These are phyloP conservation scores for Melanostigma gelatinosum DNA, from an alignment of 2,113 vertebrate species.

Conservation along the genomic window DNA sequence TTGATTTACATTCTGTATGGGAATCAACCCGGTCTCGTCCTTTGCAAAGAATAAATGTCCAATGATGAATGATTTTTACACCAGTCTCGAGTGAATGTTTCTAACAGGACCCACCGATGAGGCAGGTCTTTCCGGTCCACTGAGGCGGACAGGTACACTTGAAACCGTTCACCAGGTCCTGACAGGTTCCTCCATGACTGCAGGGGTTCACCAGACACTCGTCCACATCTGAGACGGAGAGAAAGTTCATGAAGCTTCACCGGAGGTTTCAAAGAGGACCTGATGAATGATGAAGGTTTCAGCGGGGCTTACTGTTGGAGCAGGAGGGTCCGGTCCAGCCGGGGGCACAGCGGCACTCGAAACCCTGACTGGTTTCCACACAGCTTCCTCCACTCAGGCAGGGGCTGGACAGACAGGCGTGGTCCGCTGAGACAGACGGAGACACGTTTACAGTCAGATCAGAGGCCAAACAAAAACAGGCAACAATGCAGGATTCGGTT, in stretches of 20 bases:
- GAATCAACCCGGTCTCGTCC: no score
- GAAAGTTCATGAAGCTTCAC: background rate
- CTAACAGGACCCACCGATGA: slow-evolving; percentile 76
- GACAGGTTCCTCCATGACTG: slow-evolving; percentile 90
- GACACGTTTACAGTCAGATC: background rate
- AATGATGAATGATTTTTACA: no score
- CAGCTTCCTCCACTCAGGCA: slow-evolving; percentile 90
- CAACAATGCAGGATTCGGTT: no score
- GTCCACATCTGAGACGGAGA: slow-evolving; percentile 84
- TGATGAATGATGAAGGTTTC: no score
- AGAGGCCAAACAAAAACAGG: background rate
- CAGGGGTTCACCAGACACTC: slow-evolving; percentile 92
- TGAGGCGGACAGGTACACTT: slow-evolving; percentile 90
- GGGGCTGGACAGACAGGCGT: slow-evolving; percentile 90
- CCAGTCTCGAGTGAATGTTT: no score
- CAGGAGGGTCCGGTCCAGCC: slow-evolving; percentile 92
- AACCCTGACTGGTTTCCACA: slow-evolving; percentile 87
- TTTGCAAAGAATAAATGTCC: no score
- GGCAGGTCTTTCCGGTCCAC: slow-evolving; percentile 94
- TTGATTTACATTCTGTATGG: no score
- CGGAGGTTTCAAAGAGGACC: background rate
- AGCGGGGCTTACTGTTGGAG: slow-evolving; percentile 83
- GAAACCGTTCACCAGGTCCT: slow-evolving; percentile 90
- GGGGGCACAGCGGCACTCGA: slow-evolving; percentile 88
- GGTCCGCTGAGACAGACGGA: slow-evolving; percentile 83